Base-by-base conservation (phyloP, 1,140 invertebrate genomes). In the Bombus affinis region DNA sequence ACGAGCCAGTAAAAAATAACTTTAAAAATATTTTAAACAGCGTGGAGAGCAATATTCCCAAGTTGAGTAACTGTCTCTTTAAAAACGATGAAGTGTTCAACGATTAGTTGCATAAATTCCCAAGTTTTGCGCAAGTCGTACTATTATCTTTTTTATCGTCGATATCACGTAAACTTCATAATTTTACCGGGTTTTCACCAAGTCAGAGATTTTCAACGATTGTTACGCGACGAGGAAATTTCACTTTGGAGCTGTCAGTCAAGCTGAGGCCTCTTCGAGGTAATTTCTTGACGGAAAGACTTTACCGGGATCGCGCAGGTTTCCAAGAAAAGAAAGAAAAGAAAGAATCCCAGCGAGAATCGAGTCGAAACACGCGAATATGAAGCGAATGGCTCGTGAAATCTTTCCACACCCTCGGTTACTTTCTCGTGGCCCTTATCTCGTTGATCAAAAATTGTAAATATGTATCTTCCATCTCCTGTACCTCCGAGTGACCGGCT, bases 351-450 rank as follows among this genome's bases (percentile, higher is more conserved):
- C 3, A 12, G 18, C 13, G 37, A 37, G 8, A 18, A 53, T 22
- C 47, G 18, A 37, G 37, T 68, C 5, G 66, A 68, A 68, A 35
- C 66, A 37, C 66, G 66, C 66, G 66, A 68, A 68, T 68, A 35
- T 22, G 18, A 25, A 22, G 35, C 15, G 35, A 68, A 25, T 6
- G n/a, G 18, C 13, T 70, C n/a, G 22, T 57, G 42, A 81, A 82
- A 73, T 80, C 65, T 80, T 74, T 76, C 25, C 59, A 3, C n/a
- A 15, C 15, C 8, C 35, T 68, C 15, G n/a, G 9, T n/a, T n/a
- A 75, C 71, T 88, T 88, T 85, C 81, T 37, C 81, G 57, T 22
- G 53, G 22, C 28, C 62, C 76, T 85, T 88, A 85, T 88, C 87
- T 22, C 66, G 44, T 47, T 44, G 72, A 62, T 85, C 32, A 59